Conservation (phyloP, 2,888 invertebrate genomes). For the Creontiades dilutus region DNA sequence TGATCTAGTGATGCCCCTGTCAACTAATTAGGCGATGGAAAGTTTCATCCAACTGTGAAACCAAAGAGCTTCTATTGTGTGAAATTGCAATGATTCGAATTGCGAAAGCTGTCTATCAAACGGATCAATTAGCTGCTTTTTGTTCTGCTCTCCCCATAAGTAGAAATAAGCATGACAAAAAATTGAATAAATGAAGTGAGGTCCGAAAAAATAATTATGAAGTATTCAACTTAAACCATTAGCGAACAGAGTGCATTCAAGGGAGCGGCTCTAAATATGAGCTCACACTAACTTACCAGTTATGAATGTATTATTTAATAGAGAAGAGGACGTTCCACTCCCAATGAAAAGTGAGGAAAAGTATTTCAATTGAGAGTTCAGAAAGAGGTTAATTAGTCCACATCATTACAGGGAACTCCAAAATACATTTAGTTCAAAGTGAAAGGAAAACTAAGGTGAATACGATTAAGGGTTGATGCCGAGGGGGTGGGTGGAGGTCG, state of each 20-base stretch:
- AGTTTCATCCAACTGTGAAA: too few species aligned
- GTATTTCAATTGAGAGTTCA: slow-evolving; percentile 52
- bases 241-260: background rate
- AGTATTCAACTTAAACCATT: slow-evolving; percentile 31
- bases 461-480: slow-evolving; percentile 4
- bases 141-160: background rate
- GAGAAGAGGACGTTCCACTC: background rate
- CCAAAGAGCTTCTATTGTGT: too few species aligned
- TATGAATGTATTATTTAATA: slow-evolving; percentile 13
- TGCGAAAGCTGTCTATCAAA: too few species aligned
- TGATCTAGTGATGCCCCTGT: too few species aligned
- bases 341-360: slow-evolving; percentile 29
- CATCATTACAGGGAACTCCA: slow-evolving; percentile 60
- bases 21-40: too few species aligned
- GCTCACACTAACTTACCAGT: slow-evolving; percentile 21
- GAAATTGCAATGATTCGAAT: too few species aligned
- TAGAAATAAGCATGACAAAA: background rate
- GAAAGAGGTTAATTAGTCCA: slow-evolving; percentile 57
- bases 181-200: background rate
- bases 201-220: slow-evolving; percentile 37
- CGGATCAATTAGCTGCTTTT: background rate
- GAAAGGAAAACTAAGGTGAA: slow-evolving; percentile 45
- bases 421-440: slow-evolving; percentile 61
- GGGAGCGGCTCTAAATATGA: background rate
- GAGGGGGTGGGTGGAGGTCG: background rate